Percentiles rank a stretch among this genome's conserved stretches.
Evolutionary conservation across 2,888 invertebrate species (phyloP).

Genomic region (Globia sparganii): DNA sequence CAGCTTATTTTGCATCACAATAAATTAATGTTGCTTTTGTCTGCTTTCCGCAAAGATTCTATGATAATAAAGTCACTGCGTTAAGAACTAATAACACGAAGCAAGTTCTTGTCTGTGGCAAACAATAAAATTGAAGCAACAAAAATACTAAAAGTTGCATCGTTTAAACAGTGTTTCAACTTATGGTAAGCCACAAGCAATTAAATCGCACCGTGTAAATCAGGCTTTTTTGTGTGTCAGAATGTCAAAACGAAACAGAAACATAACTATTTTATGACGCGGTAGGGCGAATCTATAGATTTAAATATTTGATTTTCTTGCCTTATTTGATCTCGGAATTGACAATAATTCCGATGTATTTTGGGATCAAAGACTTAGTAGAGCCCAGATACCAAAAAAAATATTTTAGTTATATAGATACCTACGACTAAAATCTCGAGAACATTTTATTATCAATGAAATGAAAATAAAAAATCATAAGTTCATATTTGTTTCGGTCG

Average conservation of each 20-base stretch:
- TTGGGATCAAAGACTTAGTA: not conserved
- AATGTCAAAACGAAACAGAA: not conserved
- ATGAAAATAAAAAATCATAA: not conserved
- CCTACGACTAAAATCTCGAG: not conserved
- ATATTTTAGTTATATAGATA: not conserved
- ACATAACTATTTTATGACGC: not conserved
- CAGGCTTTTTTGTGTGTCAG: too few relatives aligned
- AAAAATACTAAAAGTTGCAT: too few relatives aligned
- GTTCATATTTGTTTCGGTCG: too few relatives aligned
- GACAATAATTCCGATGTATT: not conserved
- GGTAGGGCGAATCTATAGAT: not conserved
- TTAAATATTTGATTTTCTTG: not conserved
- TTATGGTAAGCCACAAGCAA: too few relatives aligned
- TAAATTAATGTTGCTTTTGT: conserved; percentile 1
- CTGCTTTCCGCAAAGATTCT: not conserved
- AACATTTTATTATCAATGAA: too few relatives aligned
- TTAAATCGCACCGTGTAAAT: too few relatives aligned
- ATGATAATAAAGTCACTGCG: too few relatives aligned
- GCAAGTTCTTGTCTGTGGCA: not conserved
- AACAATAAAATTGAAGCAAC: not conserved
- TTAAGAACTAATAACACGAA: too few relatives aligned
- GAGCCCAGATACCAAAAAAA: not conserved
- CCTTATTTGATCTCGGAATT: not conserved
- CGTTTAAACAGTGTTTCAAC: not conserved
- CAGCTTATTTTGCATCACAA: conserved; percentile 33